phyloP scores from a whole-genome alignment of 2,888 invertebrate genomes.

The Ornithoptera priamus region DNA sequence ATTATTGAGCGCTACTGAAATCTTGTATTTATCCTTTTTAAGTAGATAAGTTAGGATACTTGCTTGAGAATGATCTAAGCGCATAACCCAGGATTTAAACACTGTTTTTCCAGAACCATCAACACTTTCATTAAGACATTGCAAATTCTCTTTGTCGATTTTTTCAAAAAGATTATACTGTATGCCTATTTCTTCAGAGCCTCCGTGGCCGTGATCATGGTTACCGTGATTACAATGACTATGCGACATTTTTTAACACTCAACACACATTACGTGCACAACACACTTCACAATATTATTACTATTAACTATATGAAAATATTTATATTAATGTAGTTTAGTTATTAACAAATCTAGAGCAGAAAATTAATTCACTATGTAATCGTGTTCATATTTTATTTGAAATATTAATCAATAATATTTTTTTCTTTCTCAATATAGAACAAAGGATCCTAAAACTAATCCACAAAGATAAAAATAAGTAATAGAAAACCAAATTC shows the following conservation, averaged over 20 bases:
- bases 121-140: slow-evolving; percentile 93
- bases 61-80: slow-evolving; percentile 88
- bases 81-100: slow-evolving; percentile 95
- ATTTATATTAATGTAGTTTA: background rate
- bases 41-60: slow-evolving; percentile 35
- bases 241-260: slow-evolving; percentile 70
- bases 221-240: slow-evolving; percentile 68
- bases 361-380: too few species aligned
- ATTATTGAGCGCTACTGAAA: too few species aligned
- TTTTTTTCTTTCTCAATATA: too few species aligned
- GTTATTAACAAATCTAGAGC: too few species aligned
- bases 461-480: too few species aligned
- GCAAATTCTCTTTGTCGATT: slow-evolving; percentile 91
- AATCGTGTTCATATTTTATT: too few species aligned
- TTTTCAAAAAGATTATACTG: slow-evolving; percentile 93
- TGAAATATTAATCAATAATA: too few species aligned
- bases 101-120: slow-evolving; percentile 94
- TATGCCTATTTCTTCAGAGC: slow-evolving; percentile 86
- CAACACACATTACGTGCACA: too few species aligned
- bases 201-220: slow-evolving; percentile 81
- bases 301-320: background rate
- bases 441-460: too few species aligned
- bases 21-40: too few species aligned
- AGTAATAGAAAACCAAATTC: too few species aligned
- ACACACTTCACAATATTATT: background rate